Evolutionary conservation across 2,888 invertebrate species (phyloP), one percentile per base, ranked within the genome.

Genomic region (Oithona nana): DNA sequence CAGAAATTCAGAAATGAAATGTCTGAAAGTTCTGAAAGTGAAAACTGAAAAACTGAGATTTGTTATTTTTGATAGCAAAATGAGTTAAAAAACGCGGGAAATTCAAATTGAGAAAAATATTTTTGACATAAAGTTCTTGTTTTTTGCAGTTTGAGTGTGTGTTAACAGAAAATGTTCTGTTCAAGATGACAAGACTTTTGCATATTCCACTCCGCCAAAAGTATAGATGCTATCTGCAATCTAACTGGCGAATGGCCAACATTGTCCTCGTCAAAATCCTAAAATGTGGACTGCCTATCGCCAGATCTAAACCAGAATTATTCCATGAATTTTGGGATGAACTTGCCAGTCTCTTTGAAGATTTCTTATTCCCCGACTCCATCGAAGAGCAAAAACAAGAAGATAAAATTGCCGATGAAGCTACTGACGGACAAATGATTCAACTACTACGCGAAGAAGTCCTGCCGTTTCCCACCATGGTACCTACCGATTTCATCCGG

Each of bases 261-360:
- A 81, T 81, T 62, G 82, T 85, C 70, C 75, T 90, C 61, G 78
- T 86, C 63, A 78, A 83, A 68, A 82, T 90, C 26, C 75, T 95
- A 65, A 83, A 83, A 66, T 83, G 85, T 1, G 92, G 90, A 0
- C 75, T 97, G 50, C 92, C 92, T 4, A 78, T 94, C 26, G 93
- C 93, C 28, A 79, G 90, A 68, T 82, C 82, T 65, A 70, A 77
- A 66, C 83, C 50, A 16, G 81, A 83, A 66, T 79, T 80, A 51
- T 86, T 86, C 72, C 75, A 78, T 62, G 78, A 78, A 58, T 84
- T 88, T 77, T 97, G 97, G 97, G 80, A 83, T 62, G 84, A 84
- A 68, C 76, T 97, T 64, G 88, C 88, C 0, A 80, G 80, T 60
- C 85, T 89, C 0, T 75, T 97, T 48, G 90, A 95, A 69, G 86